Percentiles rank a stretch among this genome's conserved stretches.
Conservation (phyloP, 2,888 invertebrate genomes). For the Bombylius discolor region DNA sequence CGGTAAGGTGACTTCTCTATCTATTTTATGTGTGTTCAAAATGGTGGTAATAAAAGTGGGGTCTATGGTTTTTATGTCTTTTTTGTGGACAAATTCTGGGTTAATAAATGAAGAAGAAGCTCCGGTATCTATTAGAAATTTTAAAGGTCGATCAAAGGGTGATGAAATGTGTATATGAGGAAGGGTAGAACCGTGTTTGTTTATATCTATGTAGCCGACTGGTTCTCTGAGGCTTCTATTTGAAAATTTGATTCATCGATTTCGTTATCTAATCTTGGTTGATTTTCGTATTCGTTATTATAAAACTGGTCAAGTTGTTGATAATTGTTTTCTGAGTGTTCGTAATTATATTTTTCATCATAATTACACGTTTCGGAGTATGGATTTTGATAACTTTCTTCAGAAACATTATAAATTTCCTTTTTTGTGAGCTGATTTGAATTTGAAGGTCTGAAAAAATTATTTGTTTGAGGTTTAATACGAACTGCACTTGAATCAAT, state of each 20-base stretch:
- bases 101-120: conserved; percentile 11
- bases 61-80: background rate
- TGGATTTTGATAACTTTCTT: background rate
- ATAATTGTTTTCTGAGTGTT: background rate
- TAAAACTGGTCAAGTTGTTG: background rate
- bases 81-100: conserved; percentile 3
- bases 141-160: too few relatives aligned
- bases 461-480: too few relatives aligned
- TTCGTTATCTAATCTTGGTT: background rate
- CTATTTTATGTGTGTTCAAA: conserved; percentile 3
- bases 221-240: conserved; percentile 5
- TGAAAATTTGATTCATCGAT: conserved; percentile 8
- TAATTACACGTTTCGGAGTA: background rate
- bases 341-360: background rate
- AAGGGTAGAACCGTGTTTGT: conserved; percentile 8
- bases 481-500: too few relatives aligned
- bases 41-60: conserved; percentile 3
- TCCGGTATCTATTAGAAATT: conserved; percentile 10
- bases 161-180: conserved; percentile 9
- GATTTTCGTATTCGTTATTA: background rate
- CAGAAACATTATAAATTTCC: too few relatives aligned
- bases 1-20: conserved; percentile 3
- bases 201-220: conserved; percentile 10
- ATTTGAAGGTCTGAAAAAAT: too few relatives aligned
- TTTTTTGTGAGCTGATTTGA: too few relatives aligned